These are phyloP conservation scores for Percopsis transmontana DNA, from an alignment of 2,113 vertebrate genomes.

Conservation along the genomic window DNA sequence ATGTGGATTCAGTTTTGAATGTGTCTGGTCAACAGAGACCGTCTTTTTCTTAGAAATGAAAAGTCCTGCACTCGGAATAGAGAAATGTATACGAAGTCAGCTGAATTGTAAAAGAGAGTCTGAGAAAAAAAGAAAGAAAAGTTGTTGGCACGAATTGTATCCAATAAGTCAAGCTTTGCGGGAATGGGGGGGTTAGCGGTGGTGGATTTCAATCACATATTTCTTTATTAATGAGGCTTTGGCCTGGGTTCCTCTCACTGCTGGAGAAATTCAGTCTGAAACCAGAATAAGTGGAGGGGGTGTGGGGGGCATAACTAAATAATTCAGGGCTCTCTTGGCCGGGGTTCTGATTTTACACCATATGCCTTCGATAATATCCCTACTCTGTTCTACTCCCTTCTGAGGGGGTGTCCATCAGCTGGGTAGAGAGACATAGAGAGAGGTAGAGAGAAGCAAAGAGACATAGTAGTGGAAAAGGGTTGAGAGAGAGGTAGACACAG, in stretches of 20 bases:
- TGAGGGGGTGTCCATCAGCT: slow-evolving; percentile 29
- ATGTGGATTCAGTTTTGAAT: slow-evolving; percentile 53
- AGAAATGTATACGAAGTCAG: slow-evolving; percentile 21
- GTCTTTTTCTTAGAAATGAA: slow-evolving; percentile 29
- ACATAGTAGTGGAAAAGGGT: too few relatives aligned
- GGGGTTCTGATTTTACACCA: slow-evolving; percentile 74
- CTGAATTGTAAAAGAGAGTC: not conserved
- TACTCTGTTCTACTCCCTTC: slow-evolving; percentile 36
- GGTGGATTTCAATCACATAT: slow-evolving; percentile 76
- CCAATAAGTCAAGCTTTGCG: slow-evolving; percentile 50
- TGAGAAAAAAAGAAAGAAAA: not conserved
- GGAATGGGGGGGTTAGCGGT: slow-evolving; percentile 60
- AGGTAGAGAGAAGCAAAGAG: not conserved
- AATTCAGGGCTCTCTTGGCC: slow-evolving; percentile 82
- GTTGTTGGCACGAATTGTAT: slow-evolving; percentile 42
- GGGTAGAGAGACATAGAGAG: not conserved
- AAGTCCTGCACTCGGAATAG: slow-evolving; percentile 32
- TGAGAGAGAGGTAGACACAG: not conserved
- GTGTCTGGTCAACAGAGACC: slow-evolving; percentile 53
- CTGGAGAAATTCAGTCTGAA: slow-evolving; percentile 70
- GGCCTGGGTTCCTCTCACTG: slow-evolving; percentile 76
- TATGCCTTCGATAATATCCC: slow-evolving; percentile 83
- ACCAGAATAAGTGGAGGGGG: slow-evolving; percentile 17
- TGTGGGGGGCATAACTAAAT: slow-evolving; percentile 76
- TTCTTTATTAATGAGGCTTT: slow-evolving; percentile 85